These are phyloP conservation scores for Cydia amplana DNA, from an alignment of 1,140 invertebrate genomes.

Conservation along the genomic window DNA sequence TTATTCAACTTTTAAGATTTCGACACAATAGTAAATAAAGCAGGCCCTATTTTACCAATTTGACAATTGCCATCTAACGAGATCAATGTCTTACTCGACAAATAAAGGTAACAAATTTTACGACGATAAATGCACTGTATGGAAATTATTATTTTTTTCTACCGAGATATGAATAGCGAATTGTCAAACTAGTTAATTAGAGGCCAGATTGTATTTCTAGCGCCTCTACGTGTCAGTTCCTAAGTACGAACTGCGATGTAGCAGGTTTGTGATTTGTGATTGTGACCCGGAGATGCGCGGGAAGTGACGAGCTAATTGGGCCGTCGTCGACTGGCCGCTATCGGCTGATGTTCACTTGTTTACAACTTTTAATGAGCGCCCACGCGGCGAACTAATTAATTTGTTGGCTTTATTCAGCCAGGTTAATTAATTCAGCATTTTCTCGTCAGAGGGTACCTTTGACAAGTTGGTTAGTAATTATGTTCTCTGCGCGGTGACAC, in stretches of 20 bases:
- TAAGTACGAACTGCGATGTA: slow-evolving; percentile 8
- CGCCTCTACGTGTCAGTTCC: not conserved
- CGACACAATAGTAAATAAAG: not conserved
- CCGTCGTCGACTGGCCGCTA: not conserved
- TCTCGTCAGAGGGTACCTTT: not conserved
- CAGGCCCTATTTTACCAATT: not conserved
- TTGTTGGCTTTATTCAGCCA: not conserved
- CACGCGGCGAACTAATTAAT: not conserved
- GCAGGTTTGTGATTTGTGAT: not conserved
- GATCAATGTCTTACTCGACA: not conserved
- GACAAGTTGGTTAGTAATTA: slow-evolving; percentile 19
- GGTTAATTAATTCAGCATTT: slow-evolving; percentile 11
- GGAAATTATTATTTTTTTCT: not conserved
- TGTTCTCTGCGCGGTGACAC: not conserved
- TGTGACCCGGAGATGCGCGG: not conserved
- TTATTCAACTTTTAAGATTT: slow-evolving; percentile 16
- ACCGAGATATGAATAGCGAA: not conserved
- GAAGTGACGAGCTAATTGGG: slow-evolving; percentile 6
- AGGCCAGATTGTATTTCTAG: not conserved
- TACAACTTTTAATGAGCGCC: slow-evolving; percentile 20
- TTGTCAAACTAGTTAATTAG: not conserved
- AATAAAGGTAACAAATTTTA: not conserved
- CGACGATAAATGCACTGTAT: not conserved
- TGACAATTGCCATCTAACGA: not conserved
- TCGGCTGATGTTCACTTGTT: slow-evolving; percentile 2